Conservation (phyloP, 2,888 invertebrate genomes). For the Phalera bucephala region DNA sequence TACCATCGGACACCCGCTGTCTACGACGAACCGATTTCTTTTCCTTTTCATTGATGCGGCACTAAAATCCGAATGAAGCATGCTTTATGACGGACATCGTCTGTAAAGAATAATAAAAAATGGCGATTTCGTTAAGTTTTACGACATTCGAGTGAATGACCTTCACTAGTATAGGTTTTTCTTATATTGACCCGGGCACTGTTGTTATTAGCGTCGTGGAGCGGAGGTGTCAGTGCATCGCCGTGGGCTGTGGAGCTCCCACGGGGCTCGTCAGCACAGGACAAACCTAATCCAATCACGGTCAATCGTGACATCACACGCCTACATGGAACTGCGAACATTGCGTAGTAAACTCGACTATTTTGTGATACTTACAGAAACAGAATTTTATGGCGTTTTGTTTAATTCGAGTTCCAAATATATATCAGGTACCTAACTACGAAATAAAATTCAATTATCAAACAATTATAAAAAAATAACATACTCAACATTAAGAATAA, state of each 20-base stretch:
- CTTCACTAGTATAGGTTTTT: slow-evolving; percentile 54
- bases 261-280: slow-evolving; percentile 84
- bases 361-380: too few relatives aligned
- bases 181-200: slow-evolving; percentile 57
- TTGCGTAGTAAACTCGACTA: too few relatives aligned
- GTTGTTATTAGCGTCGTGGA: slow-evolving; percentile 53
- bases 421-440: too few relatives aligned
- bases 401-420: too few relatives aligned
- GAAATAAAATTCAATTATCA: too few relatives aligned
- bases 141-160: slow-evolving; percentile 43
- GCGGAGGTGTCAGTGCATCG: slow-evolving; percentile 57
- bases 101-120: slow-evolving; percentile 49
- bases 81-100: slow-evolving; percentile 41
- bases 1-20: slow-evolving; percentile 27
- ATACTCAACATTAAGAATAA: too few relatives aligned
- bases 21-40: slow-evolving; percentile 1
- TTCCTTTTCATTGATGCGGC: slow-evolving; percentile 10
- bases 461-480: too few relatives aligned
- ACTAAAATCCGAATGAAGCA: slow-evolving; percentile 25
- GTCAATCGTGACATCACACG: slow-evolving; percentile 58
- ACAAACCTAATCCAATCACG: slow-evolving; percentile 87
- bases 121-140: slow-evolving; percentile 47
- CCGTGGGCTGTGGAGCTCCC: slow-evolving; percentile 68
- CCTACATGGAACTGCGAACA: slow-evolving; percentile 41
- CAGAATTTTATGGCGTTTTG: too few relatives aligned